Evolutionary conservation across 2,797 vertebrate species (phyloP).

Genomic region (Phoxinus dragarum): DNA sequence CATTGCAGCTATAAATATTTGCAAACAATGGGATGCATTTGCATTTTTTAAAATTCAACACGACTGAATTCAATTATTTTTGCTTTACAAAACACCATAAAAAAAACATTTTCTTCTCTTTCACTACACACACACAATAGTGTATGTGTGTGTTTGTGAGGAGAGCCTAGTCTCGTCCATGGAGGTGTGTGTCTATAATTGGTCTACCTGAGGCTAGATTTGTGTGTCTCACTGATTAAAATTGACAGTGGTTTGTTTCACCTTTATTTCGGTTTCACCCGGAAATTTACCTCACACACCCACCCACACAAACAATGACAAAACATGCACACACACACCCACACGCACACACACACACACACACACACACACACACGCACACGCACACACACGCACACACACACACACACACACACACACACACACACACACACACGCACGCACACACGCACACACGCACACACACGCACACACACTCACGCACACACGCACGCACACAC

Average conservation of each 20-base stretch:
- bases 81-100: constrained; percentile 23
- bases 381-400: too few relatives aligned
- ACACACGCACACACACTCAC: too few relatives aligned
- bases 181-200: constrained; percentile 75
- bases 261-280: neutral
- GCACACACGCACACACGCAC: too few relatives aligned
- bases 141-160: neutral
- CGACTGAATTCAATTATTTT: constrained; percentile 24
- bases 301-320: constrained; percentile 17
- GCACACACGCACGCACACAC: too few relatives aligned
- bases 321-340: constrained; percentile 23
- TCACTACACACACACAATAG: neutral
- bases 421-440: too few relatives aligned
- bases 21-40: constrained; percentile 38
- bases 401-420: too few relatives aligned
- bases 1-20: constrained; percentile 22
- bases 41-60: constrained; percentile 25
- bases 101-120: neutral
- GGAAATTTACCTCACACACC: constrained; percentile 66
- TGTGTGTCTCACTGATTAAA: constrained; percentile 70
- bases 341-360: too few relatives aligned
- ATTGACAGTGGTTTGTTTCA: constrained; percentile 74
- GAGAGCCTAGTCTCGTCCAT: constrained; percentile 1
- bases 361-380: too few relatives aligned
- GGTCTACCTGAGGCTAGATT: constrained; percentile 73